Base-by-base conservation (phyloP, 2,888 invertebrate genomes). In the Alcis repandata region DNA sequence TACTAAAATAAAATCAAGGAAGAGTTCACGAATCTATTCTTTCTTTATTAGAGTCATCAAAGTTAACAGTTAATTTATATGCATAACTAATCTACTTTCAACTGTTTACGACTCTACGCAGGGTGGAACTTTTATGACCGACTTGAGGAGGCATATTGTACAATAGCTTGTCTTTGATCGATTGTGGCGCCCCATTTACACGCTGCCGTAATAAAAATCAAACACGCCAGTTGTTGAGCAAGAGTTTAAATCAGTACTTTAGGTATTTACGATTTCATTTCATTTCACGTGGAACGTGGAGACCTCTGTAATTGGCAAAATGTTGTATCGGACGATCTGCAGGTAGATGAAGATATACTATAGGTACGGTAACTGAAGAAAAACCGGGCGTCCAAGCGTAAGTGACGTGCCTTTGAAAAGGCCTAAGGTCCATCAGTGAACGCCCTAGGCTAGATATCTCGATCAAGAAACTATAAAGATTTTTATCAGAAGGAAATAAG, bases 11-110 rank as follows among this genome's bases (percentile, higher is more conserved):
- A 54, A 63, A 43, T 19, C 32, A 45, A 46, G 43, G 60, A 65
- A 69, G 59, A 71, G 68, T 68, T 73, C 56, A 65, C 20, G 32
- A 57, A 33, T 59, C 64, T 69, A 73, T 71, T 68, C 63, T 63
- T 62, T 65, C 54, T 67, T 73, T 73, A 66, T 56, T 56, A 8
- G 58, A 49, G 56, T 59, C 67, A 64, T 73, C 68, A 73, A 71
- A 68, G 32, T 70, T 68, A 68, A 68, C 68, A 56, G 68, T 71
- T 71, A 57, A 64, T 69, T 73, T 67, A 67, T 67, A 67, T 66
- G 60, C 65, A 68, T 69, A 68, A 67, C 66, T 69, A 69, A 69
- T 67, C 67, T 63, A 43, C 67, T 70, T 66, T 68, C 40, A 66
- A 66, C 15, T 33, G 54, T 70, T 71, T 68, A 71, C 61, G 66